Evolutionary conservation across 2,888 invertebrate genomes (phyloP).

Genomic region (Chrysomela aeneicollis): DNA sequence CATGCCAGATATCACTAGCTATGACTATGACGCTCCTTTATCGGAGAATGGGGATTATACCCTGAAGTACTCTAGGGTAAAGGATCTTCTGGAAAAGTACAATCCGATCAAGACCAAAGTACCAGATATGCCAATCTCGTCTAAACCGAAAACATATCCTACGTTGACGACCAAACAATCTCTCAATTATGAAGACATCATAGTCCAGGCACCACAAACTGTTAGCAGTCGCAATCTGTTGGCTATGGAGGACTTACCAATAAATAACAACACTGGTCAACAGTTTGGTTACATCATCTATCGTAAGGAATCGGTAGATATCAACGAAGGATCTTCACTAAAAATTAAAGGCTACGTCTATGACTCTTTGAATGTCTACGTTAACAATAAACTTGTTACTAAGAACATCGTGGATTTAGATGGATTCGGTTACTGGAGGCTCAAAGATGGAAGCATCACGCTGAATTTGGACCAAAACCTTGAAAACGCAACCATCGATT

Average conservation of each 20-base stretch:
- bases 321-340: slow-evolving; percentile 47
- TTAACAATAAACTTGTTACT: slow-evolving; percentile 57
- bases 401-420: slow-evolving; percentile 49
- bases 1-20: slow-evolving; percentile 57
- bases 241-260: slow-evolving; percentile 54
- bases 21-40: slow-evolving; percentile 89
- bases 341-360: slow-evolving; percentile 57
- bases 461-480: slow-evolving; percentile 42
- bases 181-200: slow-evolving; percentile 37
- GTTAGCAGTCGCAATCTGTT: slow-evolving; percentile 12
- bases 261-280: slow-evolving; percentile 62
- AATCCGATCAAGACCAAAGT: slow-evolving; percentile 47
- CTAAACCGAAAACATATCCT: slow-evolving; percentile 52
- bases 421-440: slow-evolving; percentile 61
- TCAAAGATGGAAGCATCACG: slow-evolving; percentile 50
- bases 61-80: slow-evolving; percentile 72
- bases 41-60: slow-evolving; percentile 89
- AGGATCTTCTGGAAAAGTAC: slow-evolving; percentile 61
- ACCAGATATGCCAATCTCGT: slow-evolving; percentile 52
- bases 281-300: slow-evolving; percentile 66
- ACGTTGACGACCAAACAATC: slow-evolving; percentile 14
- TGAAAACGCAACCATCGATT: slow-evolving; percentile 55
- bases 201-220: slow-evolving; percentile 11
- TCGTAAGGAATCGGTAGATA: slow-evolving; percentile 52
- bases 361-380: slow-evolving; percentile 63